These are phyloP conservation scores for Brachionus manjavacas DNA, from an alignment of 1,140 invertebrate species.

Conservation along the genomic window DNA sequence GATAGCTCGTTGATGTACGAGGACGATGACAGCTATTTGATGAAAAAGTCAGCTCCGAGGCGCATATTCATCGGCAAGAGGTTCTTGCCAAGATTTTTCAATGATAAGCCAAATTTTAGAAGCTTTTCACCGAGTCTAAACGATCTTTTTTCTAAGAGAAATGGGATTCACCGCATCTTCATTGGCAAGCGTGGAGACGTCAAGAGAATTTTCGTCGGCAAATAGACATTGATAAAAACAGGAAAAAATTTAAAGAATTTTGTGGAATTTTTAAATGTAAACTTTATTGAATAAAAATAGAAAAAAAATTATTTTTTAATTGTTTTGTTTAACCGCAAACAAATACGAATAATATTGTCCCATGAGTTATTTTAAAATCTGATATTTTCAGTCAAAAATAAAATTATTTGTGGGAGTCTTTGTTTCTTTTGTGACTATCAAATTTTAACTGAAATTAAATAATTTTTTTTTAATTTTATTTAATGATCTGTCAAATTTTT, in stretches of 20 bases:
- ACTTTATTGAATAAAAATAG: not conserved
- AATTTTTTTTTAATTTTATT: not conserved
- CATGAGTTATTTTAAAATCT: not conserved
- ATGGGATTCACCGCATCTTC: constrained; percentile 33
- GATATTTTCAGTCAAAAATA: not conserved
- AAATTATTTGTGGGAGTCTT: too few species aligned
- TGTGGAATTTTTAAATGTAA: not conserved
- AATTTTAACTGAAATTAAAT: not conserved
- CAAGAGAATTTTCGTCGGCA: constrained; percentile 33
- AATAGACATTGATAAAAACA: constrained; percentile 1
- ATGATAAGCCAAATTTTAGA: not conserved
- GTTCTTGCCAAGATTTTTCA: not conserved
- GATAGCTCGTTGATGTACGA: not conserved
- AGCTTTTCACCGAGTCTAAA: not conserved
- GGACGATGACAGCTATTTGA: not conserved
- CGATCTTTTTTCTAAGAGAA: not conserved
- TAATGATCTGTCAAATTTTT: not conserved
- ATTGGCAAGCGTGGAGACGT: constrained; percentile 31
- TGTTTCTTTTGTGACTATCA: not conserved
- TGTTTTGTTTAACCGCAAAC: not conserved
- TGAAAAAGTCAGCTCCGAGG: constrained; percentile 27
- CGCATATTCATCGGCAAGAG: constrained; percentile 36
- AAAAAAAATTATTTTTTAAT: not conserved
- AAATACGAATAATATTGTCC: not conserved
- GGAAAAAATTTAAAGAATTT: not conserved